A percentile compares a stretch with the other conserved stretches of the same genome.
Conservation (phyloP, 2,113 vertebrate species). For the Spermophilus dauricus region DNA sequence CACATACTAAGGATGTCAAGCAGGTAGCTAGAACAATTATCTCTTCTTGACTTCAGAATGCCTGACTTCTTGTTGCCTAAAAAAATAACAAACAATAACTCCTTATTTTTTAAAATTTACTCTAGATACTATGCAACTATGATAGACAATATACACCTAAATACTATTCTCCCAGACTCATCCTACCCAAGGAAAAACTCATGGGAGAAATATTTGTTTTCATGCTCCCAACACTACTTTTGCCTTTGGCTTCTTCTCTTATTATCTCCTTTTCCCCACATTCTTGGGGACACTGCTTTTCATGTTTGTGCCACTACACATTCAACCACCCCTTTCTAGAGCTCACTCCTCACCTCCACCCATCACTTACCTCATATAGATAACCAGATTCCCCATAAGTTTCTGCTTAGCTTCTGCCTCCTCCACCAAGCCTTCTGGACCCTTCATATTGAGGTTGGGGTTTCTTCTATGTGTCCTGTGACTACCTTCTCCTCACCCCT, state of each 20-base stretch:
- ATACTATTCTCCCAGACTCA: not conserved
- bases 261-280: not conserved
- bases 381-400: not conserved
- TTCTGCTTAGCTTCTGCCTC: not conserved
- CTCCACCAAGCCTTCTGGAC: not conserved
- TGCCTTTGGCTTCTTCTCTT: not conserved
- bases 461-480: accelerated
- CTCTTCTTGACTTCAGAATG: not conserved
- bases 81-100: not conserved
- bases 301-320: not conserved
- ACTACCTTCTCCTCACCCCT: not conserved
- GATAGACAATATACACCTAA: not conserved
- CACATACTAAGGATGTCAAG: not conserved
- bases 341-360: not conserved
- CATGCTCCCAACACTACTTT: not conserved
- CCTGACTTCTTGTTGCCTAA: not conserved
- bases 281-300: not conserved
- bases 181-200: not conserved
- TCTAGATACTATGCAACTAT: not conserved
- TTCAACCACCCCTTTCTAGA: not conserved
- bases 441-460: not conserved
- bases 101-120: not conserved
- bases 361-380: not conserved
- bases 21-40: not conserved
- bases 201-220: not conserved